phyloP scores from a whole-genome alignment of 1,140 invertebrate genomes.

The Tachypleus tridentatus region DNA sequence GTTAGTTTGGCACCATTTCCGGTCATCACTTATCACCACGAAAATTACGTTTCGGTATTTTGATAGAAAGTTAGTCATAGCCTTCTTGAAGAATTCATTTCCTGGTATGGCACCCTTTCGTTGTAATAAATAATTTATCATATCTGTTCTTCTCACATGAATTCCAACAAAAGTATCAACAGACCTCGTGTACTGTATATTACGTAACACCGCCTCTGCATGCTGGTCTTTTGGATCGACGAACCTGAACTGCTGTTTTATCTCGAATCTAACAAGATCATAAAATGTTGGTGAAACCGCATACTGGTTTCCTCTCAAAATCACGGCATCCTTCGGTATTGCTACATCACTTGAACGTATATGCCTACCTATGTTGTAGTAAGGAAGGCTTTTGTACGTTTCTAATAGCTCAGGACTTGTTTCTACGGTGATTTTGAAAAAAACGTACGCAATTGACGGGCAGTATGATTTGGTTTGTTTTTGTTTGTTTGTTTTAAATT shows the following conservation, averaged over 20 bases:
- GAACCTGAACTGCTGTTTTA: background rate
- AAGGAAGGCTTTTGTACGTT: background rate
- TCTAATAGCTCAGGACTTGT: background rate
- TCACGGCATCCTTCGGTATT: background rate
- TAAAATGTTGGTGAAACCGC: background rate
- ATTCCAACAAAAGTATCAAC: constrained; percentile 37
- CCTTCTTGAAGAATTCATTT: too few species aligned
- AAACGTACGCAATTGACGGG: background rate
- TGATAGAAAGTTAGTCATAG: too few species aligned
- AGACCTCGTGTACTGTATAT: background rate
- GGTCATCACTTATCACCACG: constrained; percentile 45
- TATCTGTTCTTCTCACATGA: too few species aligned
- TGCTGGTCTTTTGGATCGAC: background rate
- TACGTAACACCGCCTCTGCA: background rate
- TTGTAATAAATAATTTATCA: too few species aligned
- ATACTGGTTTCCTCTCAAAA: background rate
- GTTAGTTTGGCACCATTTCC: constrained; percentile 40
- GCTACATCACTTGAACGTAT: background rate
- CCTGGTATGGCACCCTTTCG: too few species aligned
- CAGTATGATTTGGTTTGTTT: too few species aligned
- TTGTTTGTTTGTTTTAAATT: too few species aligned
- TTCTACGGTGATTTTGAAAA: background rate
- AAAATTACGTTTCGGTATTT: too few species aligned
- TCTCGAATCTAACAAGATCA: background rate
- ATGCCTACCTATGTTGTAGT: background rate